These are phyloP conservation scores for Pachyuromys duprasi DNA, from an alignment of 2,797 vertebrate species.

Conservation along the genomic window DNA sequence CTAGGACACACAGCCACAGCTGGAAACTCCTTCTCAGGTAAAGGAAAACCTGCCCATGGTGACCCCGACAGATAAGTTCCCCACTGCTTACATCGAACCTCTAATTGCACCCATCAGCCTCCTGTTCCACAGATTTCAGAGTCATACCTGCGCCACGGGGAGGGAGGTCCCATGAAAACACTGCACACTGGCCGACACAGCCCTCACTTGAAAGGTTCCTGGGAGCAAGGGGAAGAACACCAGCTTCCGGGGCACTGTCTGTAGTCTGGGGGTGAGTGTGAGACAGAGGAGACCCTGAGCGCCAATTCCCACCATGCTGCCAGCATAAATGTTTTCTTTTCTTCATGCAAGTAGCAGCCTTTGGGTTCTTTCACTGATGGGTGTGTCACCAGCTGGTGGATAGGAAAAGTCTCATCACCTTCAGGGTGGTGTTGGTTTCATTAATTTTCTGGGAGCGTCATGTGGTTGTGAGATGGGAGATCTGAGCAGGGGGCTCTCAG, in stretches of 20 bases:
- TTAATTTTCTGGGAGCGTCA: neutral
- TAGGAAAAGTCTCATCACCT: neutral
- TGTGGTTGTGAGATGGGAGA: neutral
- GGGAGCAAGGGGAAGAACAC: neutral
- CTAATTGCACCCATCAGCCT: rapidly evolving
- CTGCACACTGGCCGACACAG: rapidly evolving
- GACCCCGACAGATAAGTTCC: neutral
- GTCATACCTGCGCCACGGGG: rapidly evolving
- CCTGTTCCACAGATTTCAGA: rapidly evolving
- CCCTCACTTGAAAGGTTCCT: neutral
- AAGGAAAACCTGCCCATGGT: neutral
- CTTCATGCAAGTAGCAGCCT: neutral
- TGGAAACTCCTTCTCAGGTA: neutral
- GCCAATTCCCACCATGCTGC: neutral
- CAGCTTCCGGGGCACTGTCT: neutral
- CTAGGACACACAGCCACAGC: neutral
- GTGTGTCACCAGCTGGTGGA: neutral
- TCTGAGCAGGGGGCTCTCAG: neutral
- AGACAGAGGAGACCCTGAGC: neutral
- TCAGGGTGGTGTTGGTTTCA: neutral
- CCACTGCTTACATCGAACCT: neutral
- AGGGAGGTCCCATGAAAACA: neutral
- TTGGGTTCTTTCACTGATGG: neutral
- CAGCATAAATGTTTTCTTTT: neutral
- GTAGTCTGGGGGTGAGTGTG: neutral